phyloP scores from a whole-genome alignment of 2,113 vertebrate genomes.

The Dromiciops gliroides region DNA sequence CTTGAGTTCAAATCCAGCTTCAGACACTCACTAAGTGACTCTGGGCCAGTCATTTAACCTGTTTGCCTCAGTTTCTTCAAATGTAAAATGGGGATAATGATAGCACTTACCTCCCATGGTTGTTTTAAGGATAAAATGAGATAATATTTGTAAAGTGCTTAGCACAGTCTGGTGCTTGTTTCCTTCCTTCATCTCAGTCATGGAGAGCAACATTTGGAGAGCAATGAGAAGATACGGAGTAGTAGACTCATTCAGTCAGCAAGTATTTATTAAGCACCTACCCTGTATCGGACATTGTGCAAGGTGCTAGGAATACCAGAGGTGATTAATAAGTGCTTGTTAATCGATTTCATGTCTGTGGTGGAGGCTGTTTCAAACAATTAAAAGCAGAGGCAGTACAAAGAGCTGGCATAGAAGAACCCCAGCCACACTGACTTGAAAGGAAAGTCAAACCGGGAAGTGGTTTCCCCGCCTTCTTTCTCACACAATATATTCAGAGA shows the following conservation, averaged over 20 bases:
- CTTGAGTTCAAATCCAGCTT: background rate
- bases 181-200: background rate
- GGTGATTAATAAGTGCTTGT: background rate
- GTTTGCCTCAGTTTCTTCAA: background rate
- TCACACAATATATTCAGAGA: conserved; percentile 47
- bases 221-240: background rate
- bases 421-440: background rate
- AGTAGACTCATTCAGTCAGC: background rate
- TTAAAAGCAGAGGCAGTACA: background rate
- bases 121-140: background rate
- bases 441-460: conserved; percentile 43
- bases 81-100: background rate
- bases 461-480: background rate
- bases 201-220: background rate
- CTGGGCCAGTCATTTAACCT: background rate
- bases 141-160: background rate
- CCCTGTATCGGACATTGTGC: background rate
- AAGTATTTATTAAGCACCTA: background rate
- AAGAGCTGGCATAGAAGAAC: background rate
- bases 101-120: background rate
- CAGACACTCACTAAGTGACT: background rate
- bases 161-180: background rate
- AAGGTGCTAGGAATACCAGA: background rate
- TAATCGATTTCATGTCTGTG: background rate
- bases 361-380: background rate